phyloP scores from a whole-genome alignment of 2,797 vertebrate species.

The Agapornis canus region DNA sequence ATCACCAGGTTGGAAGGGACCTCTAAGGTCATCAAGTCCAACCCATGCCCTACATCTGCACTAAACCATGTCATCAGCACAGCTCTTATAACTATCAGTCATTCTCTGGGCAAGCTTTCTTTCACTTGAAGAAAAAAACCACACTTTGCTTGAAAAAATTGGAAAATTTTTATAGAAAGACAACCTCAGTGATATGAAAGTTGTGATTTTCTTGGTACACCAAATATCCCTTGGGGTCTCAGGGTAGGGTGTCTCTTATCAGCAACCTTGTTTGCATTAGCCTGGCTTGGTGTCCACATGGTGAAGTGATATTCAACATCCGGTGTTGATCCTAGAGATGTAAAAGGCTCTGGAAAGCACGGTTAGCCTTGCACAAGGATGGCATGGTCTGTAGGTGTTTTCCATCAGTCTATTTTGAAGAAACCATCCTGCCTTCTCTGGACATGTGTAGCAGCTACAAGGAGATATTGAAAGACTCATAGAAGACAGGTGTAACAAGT shows the following conservation, averaged over 20 bases:
- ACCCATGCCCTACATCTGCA: no score
- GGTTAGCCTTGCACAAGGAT: background rate
- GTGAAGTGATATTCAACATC: background rate
- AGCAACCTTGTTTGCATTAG: background rate
- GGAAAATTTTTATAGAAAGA: background rate
- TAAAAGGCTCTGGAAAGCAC: background rate
- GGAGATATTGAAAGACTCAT: no score
- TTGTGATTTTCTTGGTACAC: background rate
- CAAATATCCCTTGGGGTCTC: no score
- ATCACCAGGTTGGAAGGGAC: no score
- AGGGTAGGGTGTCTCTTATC: no score
- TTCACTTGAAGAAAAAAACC: background rate
- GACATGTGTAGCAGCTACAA: rapidly evolving
- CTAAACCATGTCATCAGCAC: no score
- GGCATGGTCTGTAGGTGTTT: background rate
- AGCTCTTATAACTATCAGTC: background rate
- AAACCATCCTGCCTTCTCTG: background rate
- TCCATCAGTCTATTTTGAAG: background rate
- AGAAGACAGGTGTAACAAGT: background rate
- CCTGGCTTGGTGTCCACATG: background rate
- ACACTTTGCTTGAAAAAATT: background rate
- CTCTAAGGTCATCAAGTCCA: no score
- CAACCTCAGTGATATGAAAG: background rate
- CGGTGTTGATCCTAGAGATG: background rate
- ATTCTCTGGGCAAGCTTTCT: background rate